phyloP scores from a whole-genome alignment of 30 jellyfish, hydroid and myxozoan species.

The Hydra vulgaris region DNA sequence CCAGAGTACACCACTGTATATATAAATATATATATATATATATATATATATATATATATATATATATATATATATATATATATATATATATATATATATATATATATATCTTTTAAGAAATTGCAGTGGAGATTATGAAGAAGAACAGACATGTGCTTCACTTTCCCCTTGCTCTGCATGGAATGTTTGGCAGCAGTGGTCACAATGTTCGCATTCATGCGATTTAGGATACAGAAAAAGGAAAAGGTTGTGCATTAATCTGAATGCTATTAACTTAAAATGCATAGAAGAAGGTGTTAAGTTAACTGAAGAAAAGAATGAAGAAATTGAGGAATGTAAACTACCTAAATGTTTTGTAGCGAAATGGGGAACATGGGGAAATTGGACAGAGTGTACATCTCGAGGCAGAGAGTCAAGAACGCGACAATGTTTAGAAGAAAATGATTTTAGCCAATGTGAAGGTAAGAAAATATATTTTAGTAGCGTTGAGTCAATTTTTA shows the following conservation, averaged over 20 bases:
- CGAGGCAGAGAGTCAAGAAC: constrained; percentile 58
- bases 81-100: not conserved
- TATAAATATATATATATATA: too few relatives aligned
- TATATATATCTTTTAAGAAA: not conserved
- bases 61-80: not conserved
- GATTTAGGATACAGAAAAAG: constrained; percentile 80
- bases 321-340: constrained; percentile 56
- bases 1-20: too few relatives aligned
- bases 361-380: constrained; percentile 66
- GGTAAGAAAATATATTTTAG: not conserved
- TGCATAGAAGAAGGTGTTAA: constrained; percentile 26
- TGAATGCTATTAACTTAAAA: constrained; percentile 27
- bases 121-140: constrained; percentile 48
- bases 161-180: constrained; percentile 51
- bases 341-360: constrained; percentile 35
- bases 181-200: constrained; percentile 88
- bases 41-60: not conserved
- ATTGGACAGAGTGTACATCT: constrained; percentile 82
- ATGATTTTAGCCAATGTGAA: not conserved
- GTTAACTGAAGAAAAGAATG: constrained; percentile 48
- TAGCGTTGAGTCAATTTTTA: too few relatives aligned
- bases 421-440: constrained; percentile 43
- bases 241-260: constrained; percentile 36
- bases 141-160: constrained; percentile 32
- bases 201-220: constrained; percentile 66